These are phyloP conservation scores for Endotricha flammealis DNA, from an alignment of 2,888 invertebrate species.

Conservation along the genomic window DNA sequence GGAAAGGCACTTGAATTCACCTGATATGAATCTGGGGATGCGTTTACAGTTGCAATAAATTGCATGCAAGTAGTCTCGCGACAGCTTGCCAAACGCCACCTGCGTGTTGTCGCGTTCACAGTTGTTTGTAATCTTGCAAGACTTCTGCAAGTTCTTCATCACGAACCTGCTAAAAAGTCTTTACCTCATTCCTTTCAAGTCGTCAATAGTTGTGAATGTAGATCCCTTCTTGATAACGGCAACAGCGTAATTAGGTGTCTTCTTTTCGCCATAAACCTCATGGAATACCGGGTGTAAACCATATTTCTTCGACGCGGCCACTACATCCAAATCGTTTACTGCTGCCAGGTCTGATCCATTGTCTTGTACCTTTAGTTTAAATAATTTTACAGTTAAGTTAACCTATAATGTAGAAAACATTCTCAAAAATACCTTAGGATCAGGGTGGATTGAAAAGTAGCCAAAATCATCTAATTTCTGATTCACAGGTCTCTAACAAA, in stretches of 20 bases:
- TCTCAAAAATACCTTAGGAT: no score
- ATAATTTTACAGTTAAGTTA: background rate
- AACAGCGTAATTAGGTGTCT: slow-evolving; percentile 80
- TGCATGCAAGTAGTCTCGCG: no score
- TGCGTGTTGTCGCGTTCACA: no score
- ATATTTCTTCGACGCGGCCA: slow-evolving; percentile 72
- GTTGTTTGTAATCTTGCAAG: no score
- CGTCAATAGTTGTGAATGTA: slow-evolving; percentile 72
- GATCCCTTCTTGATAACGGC: slow-evolving; percentile 82
- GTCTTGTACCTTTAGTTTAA: slow-evolving; percentile 69
- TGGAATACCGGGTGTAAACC: slow-evolving; percentile 80
- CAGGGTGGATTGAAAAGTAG: no score
- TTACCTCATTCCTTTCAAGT: slow-evolving; percentile 80
- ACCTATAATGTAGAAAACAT: no score
- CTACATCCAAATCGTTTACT: slow-evolving; percentile 80
- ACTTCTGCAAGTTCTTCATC: background rate
- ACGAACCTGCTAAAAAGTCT: slow-evolving; percentile 22
- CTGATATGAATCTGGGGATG: no score
- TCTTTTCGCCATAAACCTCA: slow-evolving; percentile 78
- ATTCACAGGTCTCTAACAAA: no score
- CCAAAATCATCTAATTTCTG: no score
- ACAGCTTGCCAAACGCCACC: no score
- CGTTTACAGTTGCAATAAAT: no score
- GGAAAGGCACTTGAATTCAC: no score
- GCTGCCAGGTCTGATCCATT: slow-evolving; percentile 85